Percentiles rank a stretch among this genome's conserved stretches.
Evolutionary conservation across 2,113 vertebrate genomes (phyloP).

Genomic region (Speoplatyrhinus poulsoni): DNA sequence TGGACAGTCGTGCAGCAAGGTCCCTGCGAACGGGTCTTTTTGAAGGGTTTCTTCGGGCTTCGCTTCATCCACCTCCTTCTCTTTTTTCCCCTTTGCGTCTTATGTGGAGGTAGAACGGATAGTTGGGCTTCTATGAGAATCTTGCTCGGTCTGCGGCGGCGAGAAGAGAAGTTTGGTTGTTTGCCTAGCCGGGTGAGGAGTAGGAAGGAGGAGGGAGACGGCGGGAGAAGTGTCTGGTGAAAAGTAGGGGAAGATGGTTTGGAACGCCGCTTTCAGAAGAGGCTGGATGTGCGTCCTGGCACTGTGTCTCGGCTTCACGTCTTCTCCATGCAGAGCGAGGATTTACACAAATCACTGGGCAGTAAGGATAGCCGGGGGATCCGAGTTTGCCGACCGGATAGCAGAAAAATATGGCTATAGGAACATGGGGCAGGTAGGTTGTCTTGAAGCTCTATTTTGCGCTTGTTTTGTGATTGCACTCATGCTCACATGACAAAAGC

Average conservation of each 20-base stretch:
- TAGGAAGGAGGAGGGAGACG: constrained; percentile 47
- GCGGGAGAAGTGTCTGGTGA: constrained; percentile 62
- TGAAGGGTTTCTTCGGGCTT: constrained; percentile 50
- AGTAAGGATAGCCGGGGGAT: constrained; percentile 88
- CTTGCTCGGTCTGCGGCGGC: constrained; percentile 44
- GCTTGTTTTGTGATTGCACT: background rate
- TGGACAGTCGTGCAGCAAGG: constrained; percentile 60
- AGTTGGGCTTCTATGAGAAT: constrained; percentile 75
- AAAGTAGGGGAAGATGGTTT: constrained; percentile 82
- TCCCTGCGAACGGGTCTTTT: constrained; percentile 18
- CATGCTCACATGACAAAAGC: background rate
- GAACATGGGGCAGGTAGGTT: constrained; percentile 95
- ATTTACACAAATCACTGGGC: constrained; percentile 99
- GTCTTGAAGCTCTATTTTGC: constrained; percentile 1
- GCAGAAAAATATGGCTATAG: constrained; percentile 94
- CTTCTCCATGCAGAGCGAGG: constrained; percentile 85
- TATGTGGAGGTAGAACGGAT: constrained; percentile 60
- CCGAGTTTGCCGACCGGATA: constrained; percentile 87
- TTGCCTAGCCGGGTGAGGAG: constrained; percentile 63
- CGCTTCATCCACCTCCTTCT: constrained; percentile 38
- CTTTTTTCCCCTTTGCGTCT: constrained; percentile 32
- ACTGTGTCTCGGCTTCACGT: constrained; percentile 83
- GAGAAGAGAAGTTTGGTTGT: constrained; percentile 77
- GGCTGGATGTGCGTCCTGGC: constrained; percentile 85
- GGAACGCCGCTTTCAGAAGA: constrained; percentile 76